A percentile compares a stretch with the other conserved stretches of the same genome.
These are phyloP conservation scores for Lumbricus terrestris DNA, from an alignment of 2,888 invertebrate species.

Conservation along the genomic window DNA sequence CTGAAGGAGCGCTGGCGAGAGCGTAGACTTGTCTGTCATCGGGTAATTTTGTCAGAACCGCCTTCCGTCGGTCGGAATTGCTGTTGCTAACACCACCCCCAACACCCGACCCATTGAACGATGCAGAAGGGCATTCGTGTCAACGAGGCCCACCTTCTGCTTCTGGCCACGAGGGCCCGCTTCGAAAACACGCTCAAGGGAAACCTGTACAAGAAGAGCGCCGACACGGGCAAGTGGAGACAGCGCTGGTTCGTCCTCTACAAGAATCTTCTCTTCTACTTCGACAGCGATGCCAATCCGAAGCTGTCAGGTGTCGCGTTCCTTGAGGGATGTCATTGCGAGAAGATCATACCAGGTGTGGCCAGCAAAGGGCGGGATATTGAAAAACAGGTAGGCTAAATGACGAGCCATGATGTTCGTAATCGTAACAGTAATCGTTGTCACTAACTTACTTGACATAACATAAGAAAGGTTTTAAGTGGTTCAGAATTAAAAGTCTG, in stretches of 20 bases:
- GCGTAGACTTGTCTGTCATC: too few species aligned
- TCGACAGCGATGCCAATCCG: slow-evolving; percentile 77
- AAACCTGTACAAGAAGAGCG: slow-evolving; percentile 79
- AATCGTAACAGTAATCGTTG: not conserved
- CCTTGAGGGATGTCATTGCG: slow-evolving; percentile 79
- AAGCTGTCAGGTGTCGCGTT: slow-evolving; percentile 80
- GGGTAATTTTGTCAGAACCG: not conserved
- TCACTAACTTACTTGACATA: too few species aligned
- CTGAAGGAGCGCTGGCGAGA: not conserved
- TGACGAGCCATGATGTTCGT: not conserved
- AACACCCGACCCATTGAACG: not conserved
- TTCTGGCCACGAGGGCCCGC: slow-evolving; percentile 79
- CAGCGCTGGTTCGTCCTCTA: slow-evolving; percentile 62
- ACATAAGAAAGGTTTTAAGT: too few species aligned
- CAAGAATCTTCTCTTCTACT: slow-evolving; percentile 87
- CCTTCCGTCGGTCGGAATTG: not conserved
- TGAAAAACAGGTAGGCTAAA: slow-evolving; percentile 52
- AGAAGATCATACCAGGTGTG: slow-evolving; percentile 46
- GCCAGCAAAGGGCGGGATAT: slow-evolving; percentile 48
- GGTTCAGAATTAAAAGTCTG: too few species aligned
- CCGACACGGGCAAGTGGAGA: slow-evolving; percentile 86
- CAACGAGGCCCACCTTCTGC: slow-evolving; percentile 77
- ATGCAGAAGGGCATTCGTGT: slow-evolving; percentile 82
- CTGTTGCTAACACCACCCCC: too few species aligned
- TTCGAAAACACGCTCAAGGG: slow-evolving; percentile 78